These are phyloP conservation scores for Microcebus ravelobensis DNA, from an alignment of 2,113 vertebrate species.

Conservation along the genomic window DNA sequence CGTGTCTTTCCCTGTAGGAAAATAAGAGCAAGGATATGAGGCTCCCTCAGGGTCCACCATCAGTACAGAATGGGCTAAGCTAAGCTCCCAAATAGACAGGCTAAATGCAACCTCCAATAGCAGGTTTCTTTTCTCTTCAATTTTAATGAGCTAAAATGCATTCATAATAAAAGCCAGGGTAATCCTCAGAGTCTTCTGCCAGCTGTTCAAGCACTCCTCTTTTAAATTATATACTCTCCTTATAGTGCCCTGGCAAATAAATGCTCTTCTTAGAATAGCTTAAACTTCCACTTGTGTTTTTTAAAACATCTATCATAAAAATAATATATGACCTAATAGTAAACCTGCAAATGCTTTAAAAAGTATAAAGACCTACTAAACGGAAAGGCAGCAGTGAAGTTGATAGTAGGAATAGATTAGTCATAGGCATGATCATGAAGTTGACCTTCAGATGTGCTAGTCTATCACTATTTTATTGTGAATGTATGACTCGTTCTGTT, in stretches of 20 bases:
- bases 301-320: background rate
- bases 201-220: background rate
- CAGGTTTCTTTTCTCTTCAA: conserved; percentile 23
- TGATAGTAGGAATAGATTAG: background rate
- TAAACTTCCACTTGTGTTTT: conserved; percentile 19
- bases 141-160: conserved; percentile 53
- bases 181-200: conserved; percentile 35
- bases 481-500: background rate
- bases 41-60: background rate
- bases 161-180: conserved; percentile 5
- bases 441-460: background rate
- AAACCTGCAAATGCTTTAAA: conserved; percentile 1
- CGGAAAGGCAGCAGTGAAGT: background rate
- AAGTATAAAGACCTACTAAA: background rate
- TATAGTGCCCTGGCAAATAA: background rate
- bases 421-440: background rate
- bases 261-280: background rate
- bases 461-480: background rate
- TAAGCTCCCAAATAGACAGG: background rate
- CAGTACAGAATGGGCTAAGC: background rate
- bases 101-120: background rate
- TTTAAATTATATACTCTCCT: conserved; percentile 32
- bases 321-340: background rate
- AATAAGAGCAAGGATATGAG: background rate
- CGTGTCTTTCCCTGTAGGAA: background rate